Evolutionary conservation across 2,797 vertebrate genomes (phyloP).

Genomic region (Sternotherus odoratus): DNA sequence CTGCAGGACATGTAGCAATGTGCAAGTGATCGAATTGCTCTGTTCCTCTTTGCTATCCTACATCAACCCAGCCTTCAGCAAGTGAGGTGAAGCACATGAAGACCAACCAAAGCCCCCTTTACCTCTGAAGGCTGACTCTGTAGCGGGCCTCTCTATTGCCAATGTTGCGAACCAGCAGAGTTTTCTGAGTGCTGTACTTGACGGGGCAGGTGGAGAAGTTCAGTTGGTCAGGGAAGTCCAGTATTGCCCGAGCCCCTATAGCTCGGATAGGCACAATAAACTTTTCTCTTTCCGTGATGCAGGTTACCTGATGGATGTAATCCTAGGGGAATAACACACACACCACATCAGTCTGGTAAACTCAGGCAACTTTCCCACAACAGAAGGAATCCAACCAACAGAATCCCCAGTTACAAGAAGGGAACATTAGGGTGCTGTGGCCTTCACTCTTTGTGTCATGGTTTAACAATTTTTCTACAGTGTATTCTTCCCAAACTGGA

Average conservation of each 20-base stretch:
- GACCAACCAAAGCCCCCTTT: neutral
- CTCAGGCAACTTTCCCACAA: fast-evolving
- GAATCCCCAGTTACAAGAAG: neutral
- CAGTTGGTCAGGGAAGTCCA: slow-evolving; percentile 89
- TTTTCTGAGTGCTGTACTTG: slow-evolving; percentile 86
- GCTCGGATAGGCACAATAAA: slow-evolving; percentile 89
- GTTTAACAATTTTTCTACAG: neutral
- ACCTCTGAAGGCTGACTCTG: slow-evolving; percentile 84
- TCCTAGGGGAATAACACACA: slow-evolving; percentile 80
- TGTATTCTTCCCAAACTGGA: neutral
- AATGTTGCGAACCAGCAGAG: slow-evolving; percentile 87
- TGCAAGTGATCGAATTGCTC: neutral
- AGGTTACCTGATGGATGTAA: slow-evolving; percentile 87
- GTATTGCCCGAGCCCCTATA: slow-evolving; percentile 88
- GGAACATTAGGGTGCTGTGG: neutral
- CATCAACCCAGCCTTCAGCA: neutral
- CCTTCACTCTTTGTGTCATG: neutral
- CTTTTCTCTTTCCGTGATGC: slow-evolving; percentile 88
- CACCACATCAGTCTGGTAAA: neutral
- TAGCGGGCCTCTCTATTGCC: slow-evolving; percentile 86
- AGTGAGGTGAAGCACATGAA: neutral
- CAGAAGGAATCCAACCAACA: neutral
- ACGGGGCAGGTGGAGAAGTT: slow-evolving; percentile 86
- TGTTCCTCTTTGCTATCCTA: neutral
- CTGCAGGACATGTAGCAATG: neutral